Base-by-base conservation (phyloP, 2,797 vertebrate genomes). In the Hephaestus fuliginosus region DNA sequence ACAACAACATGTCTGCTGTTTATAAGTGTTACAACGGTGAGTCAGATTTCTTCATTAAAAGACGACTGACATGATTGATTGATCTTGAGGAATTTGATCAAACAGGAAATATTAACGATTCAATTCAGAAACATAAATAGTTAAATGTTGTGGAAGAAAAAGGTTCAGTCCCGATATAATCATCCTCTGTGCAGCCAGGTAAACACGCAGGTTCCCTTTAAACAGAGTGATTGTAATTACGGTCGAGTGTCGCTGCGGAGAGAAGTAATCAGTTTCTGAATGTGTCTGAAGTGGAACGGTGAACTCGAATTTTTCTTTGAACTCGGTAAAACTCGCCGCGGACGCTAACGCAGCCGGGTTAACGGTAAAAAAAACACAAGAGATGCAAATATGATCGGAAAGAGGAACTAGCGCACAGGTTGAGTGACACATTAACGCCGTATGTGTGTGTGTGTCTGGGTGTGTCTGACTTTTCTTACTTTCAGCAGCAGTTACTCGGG, bases 321-420 rank as follows among this genome's bases (percentile, higher is more conserved):
- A 39, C 6, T 8, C 18, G 17, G 3, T 9, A 7, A 49, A 33
- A n/a, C 22, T 4, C 43, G 55, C 25, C 25, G 25, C 25, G 2
- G 25, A 25, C 25, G 25, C 25, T 25, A 22, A 49, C 44, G 33
- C 18, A 53, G 13, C 20, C 7, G 28, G 22, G 69, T 66, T 44
- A 43, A 62, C 7, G 1, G 55, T 64, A 52, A 6, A 41, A 69
- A 30, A 43, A 76, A 74, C 61, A 60, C 25, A 25, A 2, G 15
- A 56, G 51, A 83, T 83, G 84, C 60, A 74, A 77, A 87, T 68
- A 12, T 58, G 69, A 69, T 5, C 3, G 18, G 80, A 83, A 86
- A 84, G 75, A 76, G 84, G 67, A 83, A 80, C 51, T 52, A 22
- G 20, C 12, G 4, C 12, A 10, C 9, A 11, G 11, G 51, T 22